Evolutionary conservation across 2,888 invertebrate genomes (phyloP), one percentile per base, ranked within the genome.

Genomic region (Noctua fimbriata): DNA sequence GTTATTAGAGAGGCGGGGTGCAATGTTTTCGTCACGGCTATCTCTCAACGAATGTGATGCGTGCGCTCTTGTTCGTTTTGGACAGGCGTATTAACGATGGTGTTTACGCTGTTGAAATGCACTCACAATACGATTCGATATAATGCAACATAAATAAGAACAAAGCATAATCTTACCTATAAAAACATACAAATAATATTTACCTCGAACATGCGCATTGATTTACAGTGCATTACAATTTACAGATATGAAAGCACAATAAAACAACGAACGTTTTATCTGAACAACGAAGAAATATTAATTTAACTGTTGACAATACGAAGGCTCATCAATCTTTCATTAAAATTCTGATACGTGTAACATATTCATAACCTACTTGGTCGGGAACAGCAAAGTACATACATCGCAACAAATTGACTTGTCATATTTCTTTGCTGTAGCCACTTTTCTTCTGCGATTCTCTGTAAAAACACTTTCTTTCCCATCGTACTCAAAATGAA

Each of bases 1-100:
- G 93, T 94, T 94, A 95, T 96, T 95, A 95, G 93, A 92, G 92
- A 92, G 95, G 94, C 94, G 95, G 94, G 92, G 93, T 93, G 92
- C 91, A 90, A 91, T 89, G 90, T 87, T 93, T 95, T 95, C 93
- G 95, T 94, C 95, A 94, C 94, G 94, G 94, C 87, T 91, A 90
- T 94, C 92, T 90, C 89, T 92, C 91, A 90, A 90, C 90, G 85
- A 86, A 89, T 91, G 88, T 91, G 90, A 91, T 92, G 92, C 89
- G 89, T 71, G 85, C 83, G 77, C 87, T 89, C 82, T 90, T 89
- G 88, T 89, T 90, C 91, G 84, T 87, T 88, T 85, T 89, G 63
- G 90, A 84, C 88, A 88, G 82, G 78, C 88, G 76, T 87, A 85
- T 87, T 87, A 83, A 87, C 84, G 73, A 84, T 73, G 83, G 70